Evolutionary conservation across 1,140 invertebrate genomes (phyloP), one percentile per base, ranked within the genome.

Genomic region (Portunus trituberculatus): DNA sequence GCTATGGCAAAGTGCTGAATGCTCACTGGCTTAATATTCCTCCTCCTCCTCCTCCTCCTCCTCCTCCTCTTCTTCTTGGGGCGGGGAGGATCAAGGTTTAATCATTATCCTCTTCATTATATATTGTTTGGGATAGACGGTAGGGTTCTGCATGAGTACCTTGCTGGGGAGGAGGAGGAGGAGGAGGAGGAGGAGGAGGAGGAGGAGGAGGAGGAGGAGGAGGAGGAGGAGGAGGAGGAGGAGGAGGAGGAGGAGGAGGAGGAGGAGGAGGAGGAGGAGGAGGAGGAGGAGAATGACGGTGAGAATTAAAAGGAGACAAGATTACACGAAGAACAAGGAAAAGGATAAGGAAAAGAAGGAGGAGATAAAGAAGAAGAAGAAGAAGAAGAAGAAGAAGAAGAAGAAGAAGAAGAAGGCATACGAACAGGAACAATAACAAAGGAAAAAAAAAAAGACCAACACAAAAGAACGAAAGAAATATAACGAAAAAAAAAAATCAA

Each of bases 101-200:
- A 25, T 25, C 52, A 59, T 59, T 10, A 32, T 28, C 2, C 31
- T 8, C 91, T 25, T 89, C 76, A 92, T 32, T 28, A 86, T 59
- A 59, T 31, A 88, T 88, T 39, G 31, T 32, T 16, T 32, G 28
- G 86, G 16, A 45, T 31, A 7, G 83, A 86, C 32, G 83, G n/a
- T 12, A 28, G 8, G 31, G 28, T 88, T 31, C 86, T 88, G 31
- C 86, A 88, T 88, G 86, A 88, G 28, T 88, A 29, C 31, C 31
- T 31, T 88, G 89, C 20, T 25, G 7, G 46, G 39, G 89, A 39
- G 89, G 89, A 59, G 89, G 45, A 52, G 89, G 89, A n/a, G 46
- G 39, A 91, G 25, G 89, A 48, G 46, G 87, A 89, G 45, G 45
- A 32, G 31, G 29, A 32, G 25, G 29, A 45, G 29, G 29, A 45